phyloP scores from a whole-genome alignment of 2,797 vertebrate genomes.

The Gymnoscopelus microlampas region DNA sequence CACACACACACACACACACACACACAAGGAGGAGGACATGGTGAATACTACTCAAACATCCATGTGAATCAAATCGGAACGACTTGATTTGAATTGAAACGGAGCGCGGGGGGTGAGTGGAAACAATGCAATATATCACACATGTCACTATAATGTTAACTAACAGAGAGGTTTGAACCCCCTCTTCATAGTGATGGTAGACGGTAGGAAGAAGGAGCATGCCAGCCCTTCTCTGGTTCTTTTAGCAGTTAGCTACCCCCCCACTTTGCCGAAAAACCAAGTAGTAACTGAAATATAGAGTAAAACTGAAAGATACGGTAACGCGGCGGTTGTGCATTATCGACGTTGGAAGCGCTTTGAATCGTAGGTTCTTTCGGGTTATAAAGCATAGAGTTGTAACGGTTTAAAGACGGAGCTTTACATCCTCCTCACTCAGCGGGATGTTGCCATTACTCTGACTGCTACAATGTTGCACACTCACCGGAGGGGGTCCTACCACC shows the following conservation, averaged over 20 bases:
- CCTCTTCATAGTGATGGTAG: constrained; percentile 34
- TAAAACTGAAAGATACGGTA: no score
- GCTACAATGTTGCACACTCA: no score
- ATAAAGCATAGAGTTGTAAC: no score
- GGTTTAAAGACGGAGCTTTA: no score
- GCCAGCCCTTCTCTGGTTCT: constrained; percentile 42
- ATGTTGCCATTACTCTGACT: no score
- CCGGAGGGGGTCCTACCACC: no score
- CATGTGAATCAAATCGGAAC: constrained; percentile 50
- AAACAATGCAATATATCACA: constrained; percentile 1
- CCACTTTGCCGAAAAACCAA: constrained; percentile 45
- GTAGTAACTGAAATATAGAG: constrained; percentile 4
- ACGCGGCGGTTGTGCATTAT: no score
- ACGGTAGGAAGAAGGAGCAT: constrained; percentile 44
- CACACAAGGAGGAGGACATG: no score
- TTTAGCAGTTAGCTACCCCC: constrained; percentile 49
- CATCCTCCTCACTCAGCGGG: no score
- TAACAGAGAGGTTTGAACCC: constrained; percentile 25
- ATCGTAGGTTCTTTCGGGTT: no score
- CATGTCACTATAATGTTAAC: constrained; percentile 45
- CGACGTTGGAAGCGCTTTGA: no score
- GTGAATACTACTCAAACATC: constrained; percentile 15
- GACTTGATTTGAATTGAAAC: constrained; percentile 24
- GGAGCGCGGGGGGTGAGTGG: constrained; percentile 64
- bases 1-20: no score